Base-by-base conservation (phyloP, 2,888 invertebrate genomes). In the Mellilla xanthometata region DNA sequence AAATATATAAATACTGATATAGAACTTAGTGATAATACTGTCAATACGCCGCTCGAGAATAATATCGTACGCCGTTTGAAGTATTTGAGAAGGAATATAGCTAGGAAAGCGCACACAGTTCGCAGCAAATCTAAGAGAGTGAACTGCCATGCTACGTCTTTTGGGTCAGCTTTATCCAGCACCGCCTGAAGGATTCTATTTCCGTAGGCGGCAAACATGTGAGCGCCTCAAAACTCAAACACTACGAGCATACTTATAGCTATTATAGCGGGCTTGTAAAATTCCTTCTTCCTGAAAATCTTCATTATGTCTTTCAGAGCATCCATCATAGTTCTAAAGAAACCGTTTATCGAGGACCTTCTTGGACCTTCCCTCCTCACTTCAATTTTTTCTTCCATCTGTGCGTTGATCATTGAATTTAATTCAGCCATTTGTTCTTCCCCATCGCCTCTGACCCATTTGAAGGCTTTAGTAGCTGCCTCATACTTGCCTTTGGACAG, bases 81-180 rank as follows among this genome's bases (percentile, higher is more conserved):
- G 39, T 74, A 77, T 61, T 88, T 89, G 0, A 89, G 52, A 50
- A 89, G 49, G 47, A 88, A 87, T 74, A 88, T 87, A 35, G 88
- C 92, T 8, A 93, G 52, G 12, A 92, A 84, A 0, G 94, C 93
- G 60, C 92, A 92, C 0, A 92, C 42, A 1, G 93, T 86, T 33
- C 94, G 84, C 0, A 93, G 81, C n/a, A 91, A 56, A 52, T 94
- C 95, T 53, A 94, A 90, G 2, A 93, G 77, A 10, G 94, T 88
- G 36, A 93, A 94, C 48, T 93, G 93, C 73, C 84, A 87, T 3
- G 81, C 75, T 0, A 89, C 87, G 12, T 88, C 81, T 24, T 74
- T 76, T 0, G 77, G 64, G 1, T 76, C 62, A 0, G 65, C 50
- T 54, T 87, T 88, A 23, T 86, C 62, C 35, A 89, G 64, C 22